Evolutionary conservation across 2,113 vertebrate genomes (phyloP), one percentile per base, ranked within the genome.

Genomic region (Sitta europaea): DNA sequence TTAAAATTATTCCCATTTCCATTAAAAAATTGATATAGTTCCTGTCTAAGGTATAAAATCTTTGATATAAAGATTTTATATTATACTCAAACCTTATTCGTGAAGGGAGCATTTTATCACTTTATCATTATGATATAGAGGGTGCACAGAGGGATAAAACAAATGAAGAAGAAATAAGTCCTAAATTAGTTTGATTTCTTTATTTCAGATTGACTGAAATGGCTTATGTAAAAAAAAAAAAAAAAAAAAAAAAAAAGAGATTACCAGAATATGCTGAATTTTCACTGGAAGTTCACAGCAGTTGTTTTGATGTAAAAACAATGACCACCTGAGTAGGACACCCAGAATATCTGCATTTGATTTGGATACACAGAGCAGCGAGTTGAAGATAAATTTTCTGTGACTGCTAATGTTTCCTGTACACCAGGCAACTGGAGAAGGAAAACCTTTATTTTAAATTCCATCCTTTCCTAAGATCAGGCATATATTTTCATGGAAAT

Each of bases 121-220:
- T 79, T 55, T 24, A 24, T 67, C 5, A 13, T 5, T 51, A n/a
- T 61, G 77, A 36, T 19, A 33, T 10, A 59, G 12, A 50, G 21
- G n/a, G n/a, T n/a, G 58, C 18, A 51, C 0, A 1, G 6, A 1
- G 2, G 2, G 8, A 2, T 27, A 3, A 5, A 6, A 2, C 8
- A 53, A 63, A 45, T 24, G 4, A 48, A 92, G 29, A 6, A 58
- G 27, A 55, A 85, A 66, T 27, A n/a, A 10, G 6, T 18, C 8
- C 8, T 62, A 36, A 55, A 36, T 13, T 58, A 2, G 29, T 53
- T 77, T 23, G 11, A 2, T 62, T 76, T 50, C 4, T 77, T 84
- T 84, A 3, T n/a, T 80, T 86, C 42, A 53, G 4, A 54, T 68
- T 61, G 40, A 57, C 15, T 70, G 19, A 33, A 31, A 23, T 35